Evolutionary conservation across 53 echinoderm and acorn worm species (phyloP).

Genomic region (Hippasteria phrygiana): DNA sequence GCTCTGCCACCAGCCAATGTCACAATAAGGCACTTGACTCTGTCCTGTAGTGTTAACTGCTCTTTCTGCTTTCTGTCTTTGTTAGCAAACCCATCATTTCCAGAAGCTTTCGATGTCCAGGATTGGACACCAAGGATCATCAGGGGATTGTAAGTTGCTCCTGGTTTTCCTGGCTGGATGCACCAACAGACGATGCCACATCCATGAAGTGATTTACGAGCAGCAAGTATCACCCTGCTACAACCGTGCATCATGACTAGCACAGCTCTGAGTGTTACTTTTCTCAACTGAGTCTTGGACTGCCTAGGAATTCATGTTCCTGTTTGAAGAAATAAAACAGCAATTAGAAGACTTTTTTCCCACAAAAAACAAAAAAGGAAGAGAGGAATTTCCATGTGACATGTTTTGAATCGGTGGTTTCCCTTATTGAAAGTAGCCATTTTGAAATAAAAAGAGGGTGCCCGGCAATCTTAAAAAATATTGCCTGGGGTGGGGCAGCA

Average conservation of each 20-base stretch:
- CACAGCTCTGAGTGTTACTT: neutral
- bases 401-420: too few species aligned
- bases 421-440: too few species aligned
- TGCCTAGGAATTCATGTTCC: too few species aligned
- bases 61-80: neutral
- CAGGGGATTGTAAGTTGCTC: neutral
- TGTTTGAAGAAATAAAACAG: too few species aligned
- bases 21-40: slow-evolving; percentile 6
- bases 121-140: neutral
- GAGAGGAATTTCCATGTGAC: too few species aligned
- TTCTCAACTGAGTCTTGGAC: too few species aligned
- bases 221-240: slow-evolving; percentile 12
- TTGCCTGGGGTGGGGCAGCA: too few species aligned
- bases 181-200: slow-evolving; percentile 30
- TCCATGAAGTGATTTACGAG: slow-evolving; percentile 7
- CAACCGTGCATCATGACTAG: neutral
- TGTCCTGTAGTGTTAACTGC: slow-evolving; percentile 9
- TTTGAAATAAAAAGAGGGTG: too few species aligned
- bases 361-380: too few species aligned
- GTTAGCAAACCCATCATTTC: neutral
- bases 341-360: too few species aligned
- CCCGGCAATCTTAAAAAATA: too few species aligned
- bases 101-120: neutral
- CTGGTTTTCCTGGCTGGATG: neutral
- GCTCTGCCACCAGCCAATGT: neutral